Evolutionary conservation across 1,140 invertebrate genomes (phyloP).

Genomic region (Saccostrea echinata): DNA sequence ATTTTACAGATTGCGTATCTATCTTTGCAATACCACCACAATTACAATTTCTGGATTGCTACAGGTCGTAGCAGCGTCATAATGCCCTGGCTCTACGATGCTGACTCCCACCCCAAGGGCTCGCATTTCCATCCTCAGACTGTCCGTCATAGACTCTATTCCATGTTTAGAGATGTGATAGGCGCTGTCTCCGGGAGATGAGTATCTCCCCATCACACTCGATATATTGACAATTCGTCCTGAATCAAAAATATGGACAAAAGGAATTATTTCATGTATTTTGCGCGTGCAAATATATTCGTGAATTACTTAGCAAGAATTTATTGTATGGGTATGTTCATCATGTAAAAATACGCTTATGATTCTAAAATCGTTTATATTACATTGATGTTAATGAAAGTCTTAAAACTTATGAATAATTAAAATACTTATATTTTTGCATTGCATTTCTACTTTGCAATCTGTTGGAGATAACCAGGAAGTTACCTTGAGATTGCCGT

Average conservation of each 20-base stretch:
- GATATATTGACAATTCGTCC: constrained; percentile 88
- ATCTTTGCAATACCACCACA: neutral
- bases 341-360: too few species aligned
- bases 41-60: constrained; percentile 52
- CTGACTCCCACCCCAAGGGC: constrained; percentile 75
- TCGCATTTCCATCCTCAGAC: constrained; percentile 74
- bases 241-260: constrained; percentile 58
- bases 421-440: too few species aligned
- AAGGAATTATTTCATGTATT: too few species aligned
- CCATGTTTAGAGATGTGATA: constrained; percentile 91
- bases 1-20: neutral
- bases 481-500: constrained; percentile 82
- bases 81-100: constrained; percentile 77
- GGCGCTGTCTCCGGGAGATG: constrained; percentile 86
- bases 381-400: too few species aligned
- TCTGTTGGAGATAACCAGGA: neutral
- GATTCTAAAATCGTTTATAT: too few species aligned
- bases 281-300: too few species aligned
- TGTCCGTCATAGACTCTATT: constrained; percentile 80
- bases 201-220: constrained; percentile 88
- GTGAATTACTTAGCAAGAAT: too few species aligned
- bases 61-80: constrained; percentile 70
- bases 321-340: too few species aligned
- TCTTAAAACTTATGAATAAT: too few species aligned
- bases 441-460: too few species aligned